Percentiles rank a stretch among this genome's conserved stretches.
Conservation (phyloP, 1,140 invertebrate genomes). For the Drosophila parvula region DNA sequence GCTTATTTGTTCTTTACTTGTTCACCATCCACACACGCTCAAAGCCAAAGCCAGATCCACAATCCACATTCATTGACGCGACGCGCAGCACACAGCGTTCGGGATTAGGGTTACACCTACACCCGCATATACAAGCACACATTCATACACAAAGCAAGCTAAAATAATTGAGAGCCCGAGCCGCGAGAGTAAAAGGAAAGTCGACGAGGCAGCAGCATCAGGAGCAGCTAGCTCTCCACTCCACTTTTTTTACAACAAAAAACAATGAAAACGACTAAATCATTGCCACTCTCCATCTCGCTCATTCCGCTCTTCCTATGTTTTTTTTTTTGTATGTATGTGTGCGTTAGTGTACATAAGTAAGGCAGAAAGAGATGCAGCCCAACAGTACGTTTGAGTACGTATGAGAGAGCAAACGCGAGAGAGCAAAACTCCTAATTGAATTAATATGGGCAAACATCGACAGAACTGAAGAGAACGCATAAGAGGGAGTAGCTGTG, state of each 20-base stretch:
- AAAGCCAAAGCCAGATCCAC: conserved; percentile 17
- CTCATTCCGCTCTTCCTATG: conserved; percentile 30
- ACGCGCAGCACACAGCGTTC: conserved; percentile 14
- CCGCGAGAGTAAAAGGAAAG: conserved; percentile 62
- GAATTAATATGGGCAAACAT: conserved; percentile 39
- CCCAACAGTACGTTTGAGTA: conserved; percentile 7
- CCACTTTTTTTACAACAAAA: conserved; percentile 53
- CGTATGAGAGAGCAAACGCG: conserved; percentile 5
- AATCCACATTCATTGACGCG: conserved; percentile 46
- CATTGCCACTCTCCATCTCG: conserved; percentile 69
- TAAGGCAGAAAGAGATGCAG: conserved; percentile 23
- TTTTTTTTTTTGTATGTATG: not conserved
- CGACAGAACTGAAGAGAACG: conserved; percentile 11
- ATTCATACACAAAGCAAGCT: conserved; percentile 18
- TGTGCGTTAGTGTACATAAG: conserved; percentile 7
- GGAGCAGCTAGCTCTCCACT: conserved; percentile 29
- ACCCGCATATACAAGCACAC: not conserved
- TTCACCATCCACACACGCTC: conserved; percentile 9
- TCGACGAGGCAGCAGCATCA: conserved; percentile 21
- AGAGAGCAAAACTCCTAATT: conserved; percentile 40
- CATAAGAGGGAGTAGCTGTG: not conserved
- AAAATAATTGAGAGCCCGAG: conserved; percentile 48
- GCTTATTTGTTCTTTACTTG: conserved; percentile 46
- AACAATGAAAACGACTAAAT: conserved; percentile 71
- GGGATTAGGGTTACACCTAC: conserved; percentile 41